phyloP scores from a whole-genome alignment of 2,113 vertebrate genomes.

The Ariopsis seemanni region DNA sequence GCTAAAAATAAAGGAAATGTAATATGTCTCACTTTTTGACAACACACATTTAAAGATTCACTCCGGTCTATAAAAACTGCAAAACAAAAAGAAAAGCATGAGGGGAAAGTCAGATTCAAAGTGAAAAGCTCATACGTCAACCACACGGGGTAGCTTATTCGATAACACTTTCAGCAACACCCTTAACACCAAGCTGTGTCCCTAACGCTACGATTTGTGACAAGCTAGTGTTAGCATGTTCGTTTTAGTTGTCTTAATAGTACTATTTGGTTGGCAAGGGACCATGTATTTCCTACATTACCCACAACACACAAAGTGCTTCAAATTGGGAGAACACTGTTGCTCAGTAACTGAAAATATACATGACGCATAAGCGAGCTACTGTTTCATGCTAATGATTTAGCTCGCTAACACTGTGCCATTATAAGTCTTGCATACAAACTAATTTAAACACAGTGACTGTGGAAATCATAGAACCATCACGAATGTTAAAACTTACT shows the following conservation, averaged over 20 bases:
- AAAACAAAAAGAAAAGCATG: slow-evolving; percentile 36
- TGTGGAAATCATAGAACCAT: background rate
- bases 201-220: background rate
- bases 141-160: background rate
- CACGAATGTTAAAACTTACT: background rate
- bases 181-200: background rate
- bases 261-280: background rate
- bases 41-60: slow-evolving; percentile 38
- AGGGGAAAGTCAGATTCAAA: slow-evolving; percentile 27
- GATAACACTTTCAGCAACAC: background rate
- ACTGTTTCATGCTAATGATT: background rate
- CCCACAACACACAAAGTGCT: background rate
- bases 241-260: background rate
- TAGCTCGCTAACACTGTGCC: background rate
- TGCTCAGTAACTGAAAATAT: background rate
- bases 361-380: background rate
- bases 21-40: slow-evolving; percentile 30
- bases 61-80: slow-evolving; percentile 38
- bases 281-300: background rate
- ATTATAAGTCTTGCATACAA: background rate
- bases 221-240: background rate
- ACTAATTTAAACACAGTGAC: background rate
- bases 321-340: background rate
- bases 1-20: slow-evolving; percentile 39
- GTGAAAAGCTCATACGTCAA: slow-evolving; percentile 9